A percentile compares a stretch with the other conserved stretches of the same genome.
These are phyloP conservation scores for Lucifuga dentata DNA, from an alignment of 2,113 vertebrate species.

Conservation along the genomic window DNA sequence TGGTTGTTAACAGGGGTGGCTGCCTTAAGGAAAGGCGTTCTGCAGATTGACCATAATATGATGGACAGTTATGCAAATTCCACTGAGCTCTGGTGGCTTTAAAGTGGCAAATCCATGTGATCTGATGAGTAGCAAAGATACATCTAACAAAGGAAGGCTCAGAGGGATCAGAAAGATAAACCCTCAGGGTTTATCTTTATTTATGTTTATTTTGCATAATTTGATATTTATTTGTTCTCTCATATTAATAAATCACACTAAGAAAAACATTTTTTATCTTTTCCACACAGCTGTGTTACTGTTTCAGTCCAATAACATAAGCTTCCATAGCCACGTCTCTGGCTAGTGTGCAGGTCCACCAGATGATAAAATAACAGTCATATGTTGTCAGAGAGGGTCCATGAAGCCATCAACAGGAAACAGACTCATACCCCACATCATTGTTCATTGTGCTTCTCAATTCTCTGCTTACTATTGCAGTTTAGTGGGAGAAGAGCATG, in stretches of 20 bases:
- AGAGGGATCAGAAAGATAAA: background rate
- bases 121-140: background rate
- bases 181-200: no score
- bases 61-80: slow-evolving; percentile 28
- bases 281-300: slow-evolving; percentile 22
- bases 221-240: background rate
- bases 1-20: slow-evolving; percentile 65
- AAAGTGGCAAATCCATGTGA: slow-evolving; percentile 22
- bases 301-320: slow-evolving; percentile 31
- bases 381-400: slow-evolving; percentile 58
- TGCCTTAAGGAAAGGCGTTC: slow-evolving; percentile 44
- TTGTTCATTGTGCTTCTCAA: slow-evolving; percentile 68
- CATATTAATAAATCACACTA: background rate
- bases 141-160: background rate
- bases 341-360: slow-evolving; percentile 55
- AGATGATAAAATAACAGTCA: slow-evolving; percentile 77
- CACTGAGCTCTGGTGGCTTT: slow-evolving; percentile 1
- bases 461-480: slow-evolving; percentile 68
- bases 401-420: slow-evolving; percentile 62
- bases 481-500: slow-evolving; percentile 44
- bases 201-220: background rate
- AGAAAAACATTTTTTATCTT: slow-evolving; percentile 14
- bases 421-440: slow-evolving; percentile 64
- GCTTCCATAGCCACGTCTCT: slow-evolving; percentile 43
- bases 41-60: slow-evolving; percentile 2